A percentile compares a stretch with the other conserved stretches of the same genome.
Evolutionary conservation across 2,888 invertebrate species (phyloP).

Genomic region (Papilio protenor): DNA sequence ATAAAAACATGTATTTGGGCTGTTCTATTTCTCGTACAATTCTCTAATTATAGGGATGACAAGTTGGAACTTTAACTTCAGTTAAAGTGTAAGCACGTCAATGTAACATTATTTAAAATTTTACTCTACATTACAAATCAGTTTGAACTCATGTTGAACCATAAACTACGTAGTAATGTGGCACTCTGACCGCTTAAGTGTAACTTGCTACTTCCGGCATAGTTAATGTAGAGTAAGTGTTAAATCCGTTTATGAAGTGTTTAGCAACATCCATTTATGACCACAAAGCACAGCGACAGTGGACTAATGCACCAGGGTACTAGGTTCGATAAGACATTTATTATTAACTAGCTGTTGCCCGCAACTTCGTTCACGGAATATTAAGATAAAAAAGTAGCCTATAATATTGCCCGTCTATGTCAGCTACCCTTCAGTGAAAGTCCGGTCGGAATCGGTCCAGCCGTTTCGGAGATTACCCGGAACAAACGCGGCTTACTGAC

Average conservation of each 20-base stretch:
- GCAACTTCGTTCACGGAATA: too few species aligned
- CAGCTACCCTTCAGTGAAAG: too few species aligned
- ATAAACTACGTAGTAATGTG: slow-evolving; percentile 2
- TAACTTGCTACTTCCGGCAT: slow-evolving; percentile 21
- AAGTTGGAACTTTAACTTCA: too few species aligned
- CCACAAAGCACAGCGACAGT: background rate
- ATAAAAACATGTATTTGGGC: too few species aligned
- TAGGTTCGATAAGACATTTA: background rate
- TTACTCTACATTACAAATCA: background rate
- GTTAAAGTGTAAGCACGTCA: background rate
- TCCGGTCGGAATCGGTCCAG: too few species aligned
- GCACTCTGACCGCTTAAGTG: slow-evolving; percentile 21
- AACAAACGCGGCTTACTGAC: too few species aligned
- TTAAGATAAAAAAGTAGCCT: too few species aligned
- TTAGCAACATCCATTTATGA: slow-evolving; percentile 6
- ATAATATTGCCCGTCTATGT: too few species aligned
- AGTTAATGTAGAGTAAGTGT: slow-evolving; percentile 21
- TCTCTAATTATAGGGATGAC: too few species aligned
- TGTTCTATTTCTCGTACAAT: too few species aligned
- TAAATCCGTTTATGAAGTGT: slow-evolving; percentile 19
- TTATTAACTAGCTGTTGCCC: too few species aligned
- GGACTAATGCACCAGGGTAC: background rate
- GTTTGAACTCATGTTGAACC: background rate
- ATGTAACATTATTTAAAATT: background rate
- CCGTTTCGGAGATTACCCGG: too few species aligned